A percentile compares a stretch with the other conserved stretches of the same genome.
Conservation (phyloP, 2,888 invertebrate genomes). For the Acrobasis suavella region DNA sequence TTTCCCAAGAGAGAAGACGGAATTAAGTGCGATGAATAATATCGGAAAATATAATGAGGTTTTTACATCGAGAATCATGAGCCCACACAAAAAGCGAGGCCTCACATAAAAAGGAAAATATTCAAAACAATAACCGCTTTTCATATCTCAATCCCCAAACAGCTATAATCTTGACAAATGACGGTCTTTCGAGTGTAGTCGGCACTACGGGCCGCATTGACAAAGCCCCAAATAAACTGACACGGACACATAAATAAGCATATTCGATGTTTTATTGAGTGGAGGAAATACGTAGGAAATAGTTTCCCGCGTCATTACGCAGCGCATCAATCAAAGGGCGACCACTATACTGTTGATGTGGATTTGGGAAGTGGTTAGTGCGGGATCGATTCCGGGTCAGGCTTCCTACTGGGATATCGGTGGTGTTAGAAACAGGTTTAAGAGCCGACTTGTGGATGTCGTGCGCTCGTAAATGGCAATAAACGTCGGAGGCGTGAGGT, state of each 20-base stretch:
- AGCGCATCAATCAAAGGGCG: conserved; percentile 75
- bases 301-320: conserved; percentile 79
- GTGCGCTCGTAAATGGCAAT: conserved; percentile 54
- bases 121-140: conserved; percentile 79
- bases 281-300: conserved; percentile 80
- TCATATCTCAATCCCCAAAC: conserved; percentile 76
- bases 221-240: conserved; percentile 78
- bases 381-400: conserved; percentile 42
- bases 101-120: conserved; percentile 62
- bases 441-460: conserved; percentile 36
- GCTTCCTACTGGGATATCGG: conserved; percentile 18
- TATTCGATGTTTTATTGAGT: conserved; percentile 81
- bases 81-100: conserved; percentile 39
- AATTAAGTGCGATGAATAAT: conserved; percentile 32
- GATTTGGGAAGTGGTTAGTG: conserved; percentile 49
- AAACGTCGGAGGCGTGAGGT: conserved; percentile 51
- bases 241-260: conserved; percentile 77
- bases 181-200: conserved; percentile 74
- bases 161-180: conserved; percentile 80
- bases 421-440: conserved; percentile 21
- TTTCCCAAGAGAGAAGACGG: conserved; percentile 24
- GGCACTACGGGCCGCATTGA: conserved; percentile 71
- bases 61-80: conserved; percentile 41
- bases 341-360: conserved; percentile 44
- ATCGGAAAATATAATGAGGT: conserved; percentile 38